phyloP scores from a whole-genome alignment of 2,797 vertebrate genomes.

The Danio albolineatus region DNA sequence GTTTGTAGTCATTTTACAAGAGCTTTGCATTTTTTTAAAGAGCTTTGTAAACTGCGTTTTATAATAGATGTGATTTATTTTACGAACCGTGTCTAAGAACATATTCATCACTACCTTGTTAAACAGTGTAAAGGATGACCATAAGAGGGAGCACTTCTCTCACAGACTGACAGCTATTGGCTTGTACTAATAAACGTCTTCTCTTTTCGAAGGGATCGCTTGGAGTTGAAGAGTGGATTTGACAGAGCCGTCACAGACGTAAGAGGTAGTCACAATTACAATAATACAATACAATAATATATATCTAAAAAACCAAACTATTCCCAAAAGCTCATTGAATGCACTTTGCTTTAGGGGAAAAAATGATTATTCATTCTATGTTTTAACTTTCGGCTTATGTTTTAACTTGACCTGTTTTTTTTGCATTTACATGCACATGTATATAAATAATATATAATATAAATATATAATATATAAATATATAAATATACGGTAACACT shows the following conservation, averaged over 20 bases:
- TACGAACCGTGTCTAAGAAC: not conserved
- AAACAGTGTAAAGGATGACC: conserved; percentile 5
- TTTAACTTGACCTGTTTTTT: no score
- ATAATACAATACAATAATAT: not conserved
- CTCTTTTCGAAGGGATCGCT: conserved; percentile 31
- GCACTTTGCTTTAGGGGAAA: not conserved
- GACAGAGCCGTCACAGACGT: conserved; percentile 35
- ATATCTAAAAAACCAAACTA: not conserved
- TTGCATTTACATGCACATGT: no score
- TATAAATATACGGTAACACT: no score
- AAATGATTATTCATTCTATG: not conserved
- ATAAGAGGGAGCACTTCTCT: conserved; percentile 47
- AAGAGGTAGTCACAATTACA: not conserved
- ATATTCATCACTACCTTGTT: conserved; percentile 17
- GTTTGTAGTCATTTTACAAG: not conserved
- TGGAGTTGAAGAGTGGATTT: conserved; percentile 13
- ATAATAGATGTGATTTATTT: not conserved
- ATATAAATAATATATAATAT: no score
- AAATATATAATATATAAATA: no score
- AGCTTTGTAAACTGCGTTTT: not conserved
- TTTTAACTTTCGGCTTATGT: not conserved
- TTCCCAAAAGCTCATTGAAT: not conserved
- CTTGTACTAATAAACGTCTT: conserved; percentile 15
- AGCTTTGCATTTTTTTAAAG: not conserved
- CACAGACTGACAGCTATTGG: not conserved